Percentiles rank a stretch among this genome's conserved stretches.
Conservation (phyloP, 2,797 vertebrate genomes). For the Coregonus sp. region DNA sequence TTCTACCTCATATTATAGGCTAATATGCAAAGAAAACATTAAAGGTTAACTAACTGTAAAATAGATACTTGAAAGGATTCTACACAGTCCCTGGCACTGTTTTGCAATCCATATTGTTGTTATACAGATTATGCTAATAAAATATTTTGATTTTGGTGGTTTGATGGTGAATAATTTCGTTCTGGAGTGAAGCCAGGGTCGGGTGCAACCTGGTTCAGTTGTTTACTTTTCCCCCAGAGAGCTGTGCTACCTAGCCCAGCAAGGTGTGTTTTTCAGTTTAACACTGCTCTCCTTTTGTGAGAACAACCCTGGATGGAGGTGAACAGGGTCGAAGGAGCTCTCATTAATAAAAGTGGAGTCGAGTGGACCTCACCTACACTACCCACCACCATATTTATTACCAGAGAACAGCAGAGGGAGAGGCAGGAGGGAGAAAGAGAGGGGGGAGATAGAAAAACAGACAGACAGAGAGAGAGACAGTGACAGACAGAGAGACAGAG, state of each 20-base stretch:
- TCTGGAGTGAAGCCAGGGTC: slow-evolving; percentile 45
- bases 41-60: neutral
- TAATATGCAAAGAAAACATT: neutral
- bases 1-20: neutral
- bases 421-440: no score
- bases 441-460: no score
- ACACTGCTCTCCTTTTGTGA: slow-evolving; percentile 4
- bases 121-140: slow-evolving; percentile 17
- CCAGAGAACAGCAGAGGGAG: no score
- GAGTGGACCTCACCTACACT: neutral
- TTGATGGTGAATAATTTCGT: slow-evolving; percentile 37
- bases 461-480: no score
- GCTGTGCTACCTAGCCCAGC: slow-evolving; percentile 51
- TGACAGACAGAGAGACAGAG: no score
- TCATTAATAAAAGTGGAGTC: neutral
- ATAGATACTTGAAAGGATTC: neutral
- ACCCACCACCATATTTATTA: neutral
- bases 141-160: neutral
- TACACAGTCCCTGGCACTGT: neutral
- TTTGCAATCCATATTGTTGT: slow-evolving; percentile 10
- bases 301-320: neutral
- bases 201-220: slow-evolving; percentile 44
- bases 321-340: slow-evolving; percentile 14
- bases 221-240: slow-evolving; percentile 55
- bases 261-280: slow-evolving; percentile 43